Percentiles rank a stretch among this genome's conserved stretches.
Conservation (phyloP, 1,140 invertebrate genomes). For the Caenorhabditis tropicalis region DNA sequence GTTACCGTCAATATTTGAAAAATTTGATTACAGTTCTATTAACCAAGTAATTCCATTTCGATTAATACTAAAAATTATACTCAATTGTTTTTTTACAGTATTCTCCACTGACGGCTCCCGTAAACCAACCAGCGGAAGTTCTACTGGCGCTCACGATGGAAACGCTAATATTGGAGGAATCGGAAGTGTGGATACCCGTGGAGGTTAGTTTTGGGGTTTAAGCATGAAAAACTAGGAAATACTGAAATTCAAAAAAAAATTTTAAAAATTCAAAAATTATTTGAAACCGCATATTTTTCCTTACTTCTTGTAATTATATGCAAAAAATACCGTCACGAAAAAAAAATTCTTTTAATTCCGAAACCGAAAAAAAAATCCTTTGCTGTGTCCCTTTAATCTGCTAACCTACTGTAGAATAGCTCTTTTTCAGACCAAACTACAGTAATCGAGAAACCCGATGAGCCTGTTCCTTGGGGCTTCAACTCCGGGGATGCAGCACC, state of each 20-base stretch:
- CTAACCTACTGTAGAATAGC: not conserved
- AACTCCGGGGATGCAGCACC: not conserved
- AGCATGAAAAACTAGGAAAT: not conserved
- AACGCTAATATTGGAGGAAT: constrained; percentile 16
- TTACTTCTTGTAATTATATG: too few species aligned
- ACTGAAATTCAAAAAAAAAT: too few species aligned
- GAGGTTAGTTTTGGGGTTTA: not conserved
- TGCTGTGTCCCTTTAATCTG: too few species aligned
- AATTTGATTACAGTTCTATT: too few species aligned
- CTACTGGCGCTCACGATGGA: not conserved
- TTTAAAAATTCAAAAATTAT: too few species aligned
- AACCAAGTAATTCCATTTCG: too few species aligned
- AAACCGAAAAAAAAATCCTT: too few species aligned
- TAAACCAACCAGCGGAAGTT: not conserved
- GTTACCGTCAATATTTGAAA: too few species aligned
- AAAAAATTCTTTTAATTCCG: too few species aligned
- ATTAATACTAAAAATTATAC: not conserved
- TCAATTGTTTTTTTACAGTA: not conserved
- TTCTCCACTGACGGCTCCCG: constrained; percentile 6
- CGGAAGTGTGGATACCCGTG: not conserved
- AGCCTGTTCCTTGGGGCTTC: not conserved
- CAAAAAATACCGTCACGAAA: too few species aligned
- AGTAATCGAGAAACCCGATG: constrained; percentile 5
- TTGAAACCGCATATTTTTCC: too few species aligned
- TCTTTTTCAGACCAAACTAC: not conserved